Conservation (phyloP, 2,113 vertebrate species). For the Syrmaticus mikado region DNA sequence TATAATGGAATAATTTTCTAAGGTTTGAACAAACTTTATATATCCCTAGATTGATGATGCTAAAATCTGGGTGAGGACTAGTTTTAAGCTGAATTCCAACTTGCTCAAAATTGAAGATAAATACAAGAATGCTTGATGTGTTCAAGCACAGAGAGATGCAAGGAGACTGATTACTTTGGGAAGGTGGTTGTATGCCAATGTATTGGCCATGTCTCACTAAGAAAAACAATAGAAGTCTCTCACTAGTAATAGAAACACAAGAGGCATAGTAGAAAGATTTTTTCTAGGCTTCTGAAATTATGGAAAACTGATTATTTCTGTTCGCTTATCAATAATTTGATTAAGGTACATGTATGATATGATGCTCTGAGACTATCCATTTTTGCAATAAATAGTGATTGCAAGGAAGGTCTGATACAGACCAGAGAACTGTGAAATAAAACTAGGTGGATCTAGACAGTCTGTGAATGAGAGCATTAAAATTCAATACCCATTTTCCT, state of each 20-base stretch:
- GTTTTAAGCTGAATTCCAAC: background rate
- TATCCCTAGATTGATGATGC: background rate
- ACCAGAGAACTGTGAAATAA: conserved; percentile 60
- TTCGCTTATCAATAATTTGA: background rate
- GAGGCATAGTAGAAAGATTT: background rate
- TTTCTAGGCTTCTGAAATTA: background rate
- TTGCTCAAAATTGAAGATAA: background rate
- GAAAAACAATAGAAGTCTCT: background rate
- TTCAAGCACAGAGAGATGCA: background rate
- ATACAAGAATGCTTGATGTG: background rate
- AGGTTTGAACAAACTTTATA: background rate
- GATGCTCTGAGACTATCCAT: background rate
- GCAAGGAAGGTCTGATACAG: conserved; percentile 21
- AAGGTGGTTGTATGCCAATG: background rate
- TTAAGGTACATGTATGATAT: background rate
- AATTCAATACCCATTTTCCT: conserved; percentile 58
- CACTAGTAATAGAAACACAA: background rate
- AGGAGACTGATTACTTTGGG: background rate
- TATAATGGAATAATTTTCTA: conserved; percentile 15
- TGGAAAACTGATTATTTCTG: background rate
- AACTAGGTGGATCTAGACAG: conserved; percentile 44
- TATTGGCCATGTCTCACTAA: background rate
- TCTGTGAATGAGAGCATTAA: conserved; percentile 54
- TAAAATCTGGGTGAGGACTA: background rate
- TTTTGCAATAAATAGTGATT: background rate